Percentiles rank a stretch among this genome's conserved stretches.
These are phyloP conservation scores for Nomada lathburiana DNA, from an alignment of 2,888 invertebrate genomes.

Conservation along the genomic window DNA sequence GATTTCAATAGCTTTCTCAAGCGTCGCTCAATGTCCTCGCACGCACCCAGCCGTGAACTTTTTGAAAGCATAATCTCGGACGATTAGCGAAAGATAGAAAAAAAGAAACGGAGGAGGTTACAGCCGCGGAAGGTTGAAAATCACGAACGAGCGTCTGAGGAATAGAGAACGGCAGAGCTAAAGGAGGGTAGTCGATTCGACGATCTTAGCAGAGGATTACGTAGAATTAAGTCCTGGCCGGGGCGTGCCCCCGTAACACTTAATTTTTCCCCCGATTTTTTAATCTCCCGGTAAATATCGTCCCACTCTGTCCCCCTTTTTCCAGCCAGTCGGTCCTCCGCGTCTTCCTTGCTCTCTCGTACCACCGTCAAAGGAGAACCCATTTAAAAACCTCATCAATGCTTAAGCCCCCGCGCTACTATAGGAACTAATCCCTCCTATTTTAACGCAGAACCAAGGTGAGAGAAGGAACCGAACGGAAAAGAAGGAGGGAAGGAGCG, in stretches of 20 bases:
- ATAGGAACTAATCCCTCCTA: constrained; percentile 85
- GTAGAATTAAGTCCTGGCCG: constrained; percentile 82
- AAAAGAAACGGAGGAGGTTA: constrained; percentile 15
- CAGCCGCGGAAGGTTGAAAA: constrained; percentile 60
- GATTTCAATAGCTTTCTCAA: neutral
- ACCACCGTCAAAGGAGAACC: constrained; percentile 84
- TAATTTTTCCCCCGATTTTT: constrained; percentile 85
- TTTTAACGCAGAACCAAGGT: constrained; percentile 80
- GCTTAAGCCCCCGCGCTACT: constrained; percentile 84
- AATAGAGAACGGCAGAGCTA: constrained; percentile 26
- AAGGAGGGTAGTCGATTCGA: constrained; percentile 66
- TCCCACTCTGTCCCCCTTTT: constrained; percentile 71
- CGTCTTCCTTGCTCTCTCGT: constrained; percentile 63
- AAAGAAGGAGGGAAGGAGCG: constrained; percentile 42
- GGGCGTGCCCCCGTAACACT: constrained; percentile 83
- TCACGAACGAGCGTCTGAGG: constrained; percentile 59
- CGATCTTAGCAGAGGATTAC: constrained; percentile 83
- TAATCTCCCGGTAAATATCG: constrained; percentile 85
- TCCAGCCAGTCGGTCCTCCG: constrained; percentile 38
- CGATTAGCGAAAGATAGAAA: constrained; percentile 62
- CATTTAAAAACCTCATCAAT: constrained; percentile 85
- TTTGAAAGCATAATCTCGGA: constrained; percentile 52
- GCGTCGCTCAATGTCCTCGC: constrained; percentile 15
- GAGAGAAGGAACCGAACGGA: constrained; percentile 49
- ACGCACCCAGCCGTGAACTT: constrained; percentile 31